Base-by-base conservation (phyloP, 2,888 invertebrate species). In the Hirtodrosophila alboralis region DNA sequence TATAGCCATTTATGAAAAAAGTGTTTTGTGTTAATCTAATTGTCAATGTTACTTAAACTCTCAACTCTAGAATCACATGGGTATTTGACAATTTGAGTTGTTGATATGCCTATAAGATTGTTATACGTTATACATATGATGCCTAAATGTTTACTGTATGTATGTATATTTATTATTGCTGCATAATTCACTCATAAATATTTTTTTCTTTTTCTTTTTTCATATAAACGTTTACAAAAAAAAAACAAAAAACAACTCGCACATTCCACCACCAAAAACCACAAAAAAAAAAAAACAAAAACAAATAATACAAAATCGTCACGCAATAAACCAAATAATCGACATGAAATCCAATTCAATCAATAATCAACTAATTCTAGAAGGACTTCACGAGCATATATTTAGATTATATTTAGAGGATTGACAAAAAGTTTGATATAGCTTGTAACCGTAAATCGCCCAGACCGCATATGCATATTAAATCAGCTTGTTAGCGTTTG, bases 201-300 rank as follows among this genome's bases (percentile, higher is more conserved):
- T 88, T 88, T 88, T 88, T 88, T 88, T 75, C 79, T 83, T 88
- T 88, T 88, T 87, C 83, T 79, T 87, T 88, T 89, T 88, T 88
- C 87, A 88, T 87, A 87, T 88, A 87, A 78, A 85, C 72, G 87
- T 78, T 87, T 72, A 66, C 70, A 70, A 79, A 84, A 78, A 74
- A 47, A 62, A 61, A 64, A 59, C 2, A 49, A 62, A 26, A 54
- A 56, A 70, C 70, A 75, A 75, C 65, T 84, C 86, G 88, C 83
- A 85, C 84, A 84, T 87, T 86, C 83, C 79, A 79, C 79, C 79
- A 79, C 86, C 84, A 77, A 71, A 66, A 62, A 64, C 45, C 52
- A 45, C 59, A 64, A 61, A 60, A 51, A 48, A 56, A 47, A 34
- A 38, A 44, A 53, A 28, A 45, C 13, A 56, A 60, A 54, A 36